Percentiles rank a stretch among this genome's conserved stretches.
Conservation (phyloP, 2,113 vertebrate genomes). For the Myotis davidii region DNA sequence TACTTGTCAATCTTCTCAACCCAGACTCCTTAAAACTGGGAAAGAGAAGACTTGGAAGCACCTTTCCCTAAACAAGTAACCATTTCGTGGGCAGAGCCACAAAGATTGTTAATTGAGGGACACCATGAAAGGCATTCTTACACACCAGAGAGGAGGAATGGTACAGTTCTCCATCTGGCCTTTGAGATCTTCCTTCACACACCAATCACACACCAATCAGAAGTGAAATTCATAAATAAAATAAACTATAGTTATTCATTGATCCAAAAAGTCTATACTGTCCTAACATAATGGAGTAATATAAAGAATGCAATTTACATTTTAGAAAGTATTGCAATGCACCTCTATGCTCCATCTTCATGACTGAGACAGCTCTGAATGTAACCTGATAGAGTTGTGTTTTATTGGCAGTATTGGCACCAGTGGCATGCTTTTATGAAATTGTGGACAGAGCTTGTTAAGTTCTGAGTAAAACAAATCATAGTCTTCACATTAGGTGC, state of each 20-base stretch:
- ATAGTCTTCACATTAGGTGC: neutral
- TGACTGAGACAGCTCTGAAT: neutral
- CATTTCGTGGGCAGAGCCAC: neutral
- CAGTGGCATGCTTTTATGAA: neutral
- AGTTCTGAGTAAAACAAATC: neutral
- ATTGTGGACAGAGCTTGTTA: neutral
- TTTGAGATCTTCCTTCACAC: neutral
- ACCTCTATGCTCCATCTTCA: rapidly evolving
- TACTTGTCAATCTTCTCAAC: neutral
- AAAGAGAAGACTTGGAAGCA: neutral
- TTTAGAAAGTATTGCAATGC: neutral
- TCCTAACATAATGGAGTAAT: neutral
- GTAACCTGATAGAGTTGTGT: neutral
- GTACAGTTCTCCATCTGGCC: neutral
- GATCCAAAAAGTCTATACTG: neutral
- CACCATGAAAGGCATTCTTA: neutral
- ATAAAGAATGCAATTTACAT: neutral
- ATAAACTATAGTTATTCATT: neutral
- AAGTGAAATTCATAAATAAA: neutral
- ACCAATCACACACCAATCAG: neutral
- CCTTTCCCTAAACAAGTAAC: neutral
- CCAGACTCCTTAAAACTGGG: neutral
- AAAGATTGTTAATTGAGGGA: neutral
- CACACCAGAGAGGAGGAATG: neutral
- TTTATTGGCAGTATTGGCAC: neutral